A percentile compares a stretch with the other conserved stretches of the same genome.
Conservation (phyloP, 2,113 vertebrate species). For the Oreochromis aureus region DNA sequence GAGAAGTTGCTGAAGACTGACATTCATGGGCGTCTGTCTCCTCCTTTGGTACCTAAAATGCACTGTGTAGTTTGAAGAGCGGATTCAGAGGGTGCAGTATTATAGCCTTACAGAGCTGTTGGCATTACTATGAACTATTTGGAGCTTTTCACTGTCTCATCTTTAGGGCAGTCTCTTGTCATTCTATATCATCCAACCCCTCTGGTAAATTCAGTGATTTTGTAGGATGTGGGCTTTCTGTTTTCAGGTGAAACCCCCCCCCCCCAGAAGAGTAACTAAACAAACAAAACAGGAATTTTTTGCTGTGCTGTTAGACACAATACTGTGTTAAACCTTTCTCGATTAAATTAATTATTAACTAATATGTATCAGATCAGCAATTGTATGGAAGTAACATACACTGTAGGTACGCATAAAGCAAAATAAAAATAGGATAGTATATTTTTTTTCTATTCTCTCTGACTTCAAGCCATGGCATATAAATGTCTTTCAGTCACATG, state of each 20-base stretch:
- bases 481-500: background rate
- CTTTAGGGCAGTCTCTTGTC: background rate
- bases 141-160: background rate
- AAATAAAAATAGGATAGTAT: background rate
- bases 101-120: background rate
- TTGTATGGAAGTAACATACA: conserved; percentile 11
- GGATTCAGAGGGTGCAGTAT: background rate
- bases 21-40: background rate
- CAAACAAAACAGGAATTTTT: background rate
- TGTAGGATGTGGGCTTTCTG: background rate
- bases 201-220: background rate
- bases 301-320: background rate
- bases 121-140: background rate
- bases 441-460: background rate
- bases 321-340: background rate
- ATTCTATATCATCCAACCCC: background rate
- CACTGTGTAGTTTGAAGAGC: background rate
- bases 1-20: background rate
- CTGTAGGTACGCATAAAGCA: background rate
- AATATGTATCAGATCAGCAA: conserved; percentile 3
- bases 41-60: background rate
- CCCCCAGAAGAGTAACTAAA: background rate
- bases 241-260: background rate
- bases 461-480: background rate
- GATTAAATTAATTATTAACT: conserved; percentile 11